These are phyloP conservation scores for Gymnogyps californianus DNA, from an alignment of 2,113 vertebrate genomes.

Conservation along the genomic window DNA sequence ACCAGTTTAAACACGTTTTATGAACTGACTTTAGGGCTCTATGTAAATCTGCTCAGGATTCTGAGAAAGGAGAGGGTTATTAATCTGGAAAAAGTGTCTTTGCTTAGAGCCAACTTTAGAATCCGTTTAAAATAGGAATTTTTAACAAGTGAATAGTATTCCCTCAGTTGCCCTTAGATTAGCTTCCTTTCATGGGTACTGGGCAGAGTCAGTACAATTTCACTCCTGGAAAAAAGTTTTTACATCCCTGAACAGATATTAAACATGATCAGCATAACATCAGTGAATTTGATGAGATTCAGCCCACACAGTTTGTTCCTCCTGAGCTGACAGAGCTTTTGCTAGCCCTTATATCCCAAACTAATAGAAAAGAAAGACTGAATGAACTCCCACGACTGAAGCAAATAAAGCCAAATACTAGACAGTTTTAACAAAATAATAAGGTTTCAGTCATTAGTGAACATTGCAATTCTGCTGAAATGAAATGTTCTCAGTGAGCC, in stretches of 20 bases:
- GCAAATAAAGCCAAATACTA: constrained; percentile 2
- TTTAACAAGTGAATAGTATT: constrained; percentile 45
- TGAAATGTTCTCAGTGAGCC: neutral
- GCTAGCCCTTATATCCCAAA: constrained; percentile 12
- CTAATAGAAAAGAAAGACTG: constrained; percentile 23
- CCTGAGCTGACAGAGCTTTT: neutral
- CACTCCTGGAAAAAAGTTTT: constrained; percentile 29
- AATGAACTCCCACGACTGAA: neutral
- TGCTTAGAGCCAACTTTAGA: neutral
- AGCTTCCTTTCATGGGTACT: constrained; percentile 11
- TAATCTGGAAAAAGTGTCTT: constrained; percentile 32
- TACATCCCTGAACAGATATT: constrained; percentile 43
- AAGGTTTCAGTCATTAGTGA: constrained; percentile 22
- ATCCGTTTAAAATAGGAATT: constrained; percentile 27
- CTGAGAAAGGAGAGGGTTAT: constrained; percentile 20
- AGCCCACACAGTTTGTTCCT: constrained; percentile 39
- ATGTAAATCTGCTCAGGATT: constrained; percentile 25
- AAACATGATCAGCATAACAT: constrained; percentile 50
- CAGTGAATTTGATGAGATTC: constrained; percentile 28
- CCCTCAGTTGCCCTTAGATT: constrained; percentile 24
- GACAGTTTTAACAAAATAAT: neutral
- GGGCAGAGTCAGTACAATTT: constrained; percentile 6
- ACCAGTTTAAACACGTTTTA: neutral
- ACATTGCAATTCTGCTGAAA: neutral
- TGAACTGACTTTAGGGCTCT: constrained; percentile 26